Base-by-base conservation (phyloP, 2,888 invertebrate species). In the Meteorus colon region DNA sequence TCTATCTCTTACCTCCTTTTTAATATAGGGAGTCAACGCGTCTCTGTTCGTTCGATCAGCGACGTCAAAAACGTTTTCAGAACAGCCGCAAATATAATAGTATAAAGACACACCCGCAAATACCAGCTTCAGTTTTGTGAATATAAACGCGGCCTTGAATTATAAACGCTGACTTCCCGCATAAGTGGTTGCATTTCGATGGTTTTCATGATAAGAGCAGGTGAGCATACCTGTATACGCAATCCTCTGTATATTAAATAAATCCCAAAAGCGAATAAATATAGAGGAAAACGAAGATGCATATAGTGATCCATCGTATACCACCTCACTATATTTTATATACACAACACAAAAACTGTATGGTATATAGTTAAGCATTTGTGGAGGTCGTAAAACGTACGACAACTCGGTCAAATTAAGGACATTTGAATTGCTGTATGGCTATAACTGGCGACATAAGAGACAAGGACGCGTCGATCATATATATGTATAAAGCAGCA, bases 381-480 rank as follows among this genome's bases (percentile, higher is more conserved):
- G 81, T 75, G 78, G 78, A 79, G 78, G 51, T 74, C 82, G 79
- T 82, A 82, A 84, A 84, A 80, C 75, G 74, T 77, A 29, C 62
- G 66, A 34, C 24, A 69, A 63, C 69, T 41, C 65, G 29, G 59
- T 48, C 74, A 74, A 59, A 72, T 75, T 69, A 66, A 68, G 41
- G 71, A 74, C 55, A 65, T 73, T 65, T 70, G 78, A 80, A 80
- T 78, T 73, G 73, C 70, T 62, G 62, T 27, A 60, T 41, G 74
- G 71, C 45, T 75, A 75, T 37, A 31, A 76, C 79, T 71, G 72
- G 76, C 75, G 69, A 77, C 79, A 81, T 81, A 74, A 60, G 66
- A 73, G 69, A 76, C 79, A 81, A 81, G 79, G 76, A 80, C 78
- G 73, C 63, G 73, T 77, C 59, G 75, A 76, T 78, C 77, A 72